A percentile compares a stretch with the other conserved stretches of the same genome.
Evolutionary conservation across 2,888 invertebrate species (phyloP).

Genomic region (Tiphia femorata): DNA sequence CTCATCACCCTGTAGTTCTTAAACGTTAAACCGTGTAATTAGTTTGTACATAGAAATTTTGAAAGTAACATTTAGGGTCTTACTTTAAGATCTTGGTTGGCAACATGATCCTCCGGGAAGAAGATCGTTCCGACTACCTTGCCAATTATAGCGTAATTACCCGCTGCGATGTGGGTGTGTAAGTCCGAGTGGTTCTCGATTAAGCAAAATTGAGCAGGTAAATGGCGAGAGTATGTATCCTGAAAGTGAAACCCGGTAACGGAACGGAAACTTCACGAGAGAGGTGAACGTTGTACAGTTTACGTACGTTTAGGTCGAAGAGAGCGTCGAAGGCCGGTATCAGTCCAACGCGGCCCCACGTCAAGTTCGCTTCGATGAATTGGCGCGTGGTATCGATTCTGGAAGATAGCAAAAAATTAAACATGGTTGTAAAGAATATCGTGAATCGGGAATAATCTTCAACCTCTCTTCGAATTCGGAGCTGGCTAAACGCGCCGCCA

Average conservation of each 20-base stretch:
- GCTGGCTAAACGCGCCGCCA: conserved; percentile 57
- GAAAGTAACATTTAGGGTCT: background rate
- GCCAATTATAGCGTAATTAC: conserved; percentile 56
- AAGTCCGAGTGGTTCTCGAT: conserved; percentile 29
- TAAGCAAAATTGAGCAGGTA: conserved; percentile 39
- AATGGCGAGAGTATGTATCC: conserved; percentile 46
- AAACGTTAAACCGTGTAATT: too few species aligned
- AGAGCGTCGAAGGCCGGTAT: conserved; percentile 49
- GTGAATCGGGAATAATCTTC: background rate
- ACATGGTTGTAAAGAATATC: background rate
- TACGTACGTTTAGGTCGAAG: conserved; percentile 49
- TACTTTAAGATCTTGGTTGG: conserved; percentile 49
- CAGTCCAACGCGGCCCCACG: conserved; percentile 53
- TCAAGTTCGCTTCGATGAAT: conserved; percentile 56
- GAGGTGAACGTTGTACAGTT: too few species aligned
- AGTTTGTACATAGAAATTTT: background rate
- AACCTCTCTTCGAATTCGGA: conserved; percentile 57
- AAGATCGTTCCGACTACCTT: conserved; percentile 50
- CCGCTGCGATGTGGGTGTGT: conserved; percentile 37
- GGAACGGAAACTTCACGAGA: background rate
- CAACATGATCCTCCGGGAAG: conserved; percentile 52
- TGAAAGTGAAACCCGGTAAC: conserved; percentile 17
- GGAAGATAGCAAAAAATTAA: conserved; percentile 6
- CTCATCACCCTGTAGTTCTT: conserved; percentile 58
- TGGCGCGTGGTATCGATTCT: conserved; percentile 58